phyloP scores from a whole-genome alignment of 1,140 invertebrate genomes.

The Diprion similis region DNA sequence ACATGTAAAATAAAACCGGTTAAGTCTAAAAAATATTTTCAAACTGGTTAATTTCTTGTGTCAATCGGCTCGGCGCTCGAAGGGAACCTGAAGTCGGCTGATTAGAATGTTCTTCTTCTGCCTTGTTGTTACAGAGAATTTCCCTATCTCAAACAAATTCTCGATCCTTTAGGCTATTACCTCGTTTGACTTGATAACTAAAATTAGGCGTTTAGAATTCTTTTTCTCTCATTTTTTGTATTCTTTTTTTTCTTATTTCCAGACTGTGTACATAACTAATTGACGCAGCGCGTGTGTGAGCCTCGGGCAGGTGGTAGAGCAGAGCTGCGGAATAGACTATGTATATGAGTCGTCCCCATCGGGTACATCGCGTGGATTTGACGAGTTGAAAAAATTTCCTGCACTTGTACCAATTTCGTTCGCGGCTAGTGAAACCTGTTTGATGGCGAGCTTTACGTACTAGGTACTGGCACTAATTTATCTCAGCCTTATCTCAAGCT shows the following conservation, averaged over 20 bases:
- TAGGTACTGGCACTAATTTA: neutral
- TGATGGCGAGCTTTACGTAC: neutral
- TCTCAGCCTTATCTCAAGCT: neutral
- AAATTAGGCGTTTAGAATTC: no score
- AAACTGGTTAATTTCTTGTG: no score
- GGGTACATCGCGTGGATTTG: neutral
- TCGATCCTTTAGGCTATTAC: no score
- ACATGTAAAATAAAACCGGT: no score
- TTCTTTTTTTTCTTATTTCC: neutral
- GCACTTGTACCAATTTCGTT: neutral
- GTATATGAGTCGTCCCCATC: neutral
- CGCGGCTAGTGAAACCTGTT: neutral
- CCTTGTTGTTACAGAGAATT: neutral
- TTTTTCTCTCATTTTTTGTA: no score
- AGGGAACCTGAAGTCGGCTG: no score
- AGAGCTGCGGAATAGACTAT: neutral
- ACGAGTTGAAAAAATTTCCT: neutral
- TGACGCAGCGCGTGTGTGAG: slow-evolving; percentile 4
- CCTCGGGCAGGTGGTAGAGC: neutral
- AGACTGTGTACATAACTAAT: neutral
- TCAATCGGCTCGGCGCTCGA: no score
- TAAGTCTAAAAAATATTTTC: no score
- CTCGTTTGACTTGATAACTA: no score
- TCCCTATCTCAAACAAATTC: neutral
- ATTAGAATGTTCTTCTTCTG: no score